Conservation (phyloP, 2,888 invertebrate genomes). For the Augochlorella aurata region DNA sequence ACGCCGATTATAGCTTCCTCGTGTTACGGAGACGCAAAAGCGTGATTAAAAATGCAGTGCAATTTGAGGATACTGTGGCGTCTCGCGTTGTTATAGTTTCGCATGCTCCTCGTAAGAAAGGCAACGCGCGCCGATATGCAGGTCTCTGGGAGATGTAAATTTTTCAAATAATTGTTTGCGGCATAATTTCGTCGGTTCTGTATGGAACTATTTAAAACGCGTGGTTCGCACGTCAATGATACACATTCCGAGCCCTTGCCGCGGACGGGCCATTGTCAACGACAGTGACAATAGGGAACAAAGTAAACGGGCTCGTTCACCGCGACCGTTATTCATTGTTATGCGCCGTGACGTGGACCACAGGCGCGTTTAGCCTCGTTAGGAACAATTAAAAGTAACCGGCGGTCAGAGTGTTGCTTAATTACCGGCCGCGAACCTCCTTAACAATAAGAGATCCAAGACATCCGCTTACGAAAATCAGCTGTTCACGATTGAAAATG, state of each 20-base stretch:
- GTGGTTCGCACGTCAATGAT: conserved; percentile 42
- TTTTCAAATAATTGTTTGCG: neutral
- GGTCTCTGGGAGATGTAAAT: no score
- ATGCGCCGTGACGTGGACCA: conserved; percentile 63
- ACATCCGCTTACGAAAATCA: conserved; percentile 6
- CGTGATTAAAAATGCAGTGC: neutral
- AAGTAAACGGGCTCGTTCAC: conserved; percentile 57
- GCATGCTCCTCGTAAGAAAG: neutral
- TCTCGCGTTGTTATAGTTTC: neutral
- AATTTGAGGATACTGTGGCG: neutral
- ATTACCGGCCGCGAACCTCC: conserved; percentile 63
- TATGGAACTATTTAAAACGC: conserved; percentile 13
- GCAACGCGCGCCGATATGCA: neutral
- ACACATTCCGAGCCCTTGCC: conserved; percentile 38
- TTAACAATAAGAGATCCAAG: conserved; percentile 10
- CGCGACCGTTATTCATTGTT: conserved; percentile 71
- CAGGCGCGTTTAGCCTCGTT: conserved; percentile 67
- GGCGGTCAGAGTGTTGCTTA: conserved; percentile 69
- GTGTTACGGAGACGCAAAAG: neutral
- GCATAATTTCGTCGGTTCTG: neutral
- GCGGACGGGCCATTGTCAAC: conserved; percentile 43
- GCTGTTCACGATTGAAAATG: neutral
- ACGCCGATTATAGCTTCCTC: neutral
- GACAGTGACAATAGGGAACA: conserved; percentile 56
- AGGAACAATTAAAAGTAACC: conserved; percentile 75